phyloP scores from a whole-genome alignment of 2,113 vertebrate species.

The Corvus moneduloides region DNA sequence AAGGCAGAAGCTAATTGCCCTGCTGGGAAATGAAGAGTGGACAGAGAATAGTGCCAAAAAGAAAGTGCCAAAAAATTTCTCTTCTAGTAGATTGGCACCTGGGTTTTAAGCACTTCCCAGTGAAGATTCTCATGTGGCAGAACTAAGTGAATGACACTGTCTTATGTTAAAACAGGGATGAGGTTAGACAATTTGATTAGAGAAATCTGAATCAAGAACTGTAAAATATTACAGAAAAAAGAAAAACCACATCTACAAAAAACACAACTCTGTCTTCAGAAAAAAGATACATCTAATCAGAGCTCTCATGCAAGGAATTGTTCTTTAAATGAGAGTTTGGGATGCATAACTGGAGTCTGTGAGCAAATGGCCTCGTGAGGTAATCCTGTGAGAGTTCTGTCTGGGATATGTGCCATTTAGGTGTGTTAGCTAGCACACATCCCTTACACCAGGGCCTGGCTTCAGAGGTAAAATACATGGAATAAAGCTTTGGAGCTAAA shows the following conservation, averaged over 20 bases:
- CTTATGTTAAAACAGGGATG: not conserved
- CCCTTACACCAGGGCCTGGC: not conserved
- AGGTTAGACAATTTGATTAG: not conserved
- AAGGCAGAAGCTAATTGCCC: not conserved
- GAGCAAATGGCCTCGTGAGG: not conserved
- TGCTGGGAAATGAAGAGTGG: not conserved
- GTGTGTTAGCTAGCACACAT: not conserved
- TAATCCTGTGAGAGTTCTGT: not conserved
- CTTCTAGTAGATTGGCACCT: not conserved
- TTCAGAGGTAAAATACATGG: not conserved
- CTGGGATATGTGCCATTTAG: not conserved
- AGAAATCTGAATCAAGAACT: not conserved
- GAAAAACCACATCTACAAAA: not conserved
- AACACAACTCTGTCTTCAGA: accelerated
- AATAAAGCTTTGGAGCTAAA: not conserved
- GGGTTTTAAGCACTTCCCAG: not conserved
- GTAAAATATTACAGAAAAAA: not conserved
- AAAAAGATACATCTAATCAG: not conserved
- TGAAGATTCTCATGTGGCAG: not conserved
- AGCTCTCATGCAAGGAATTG: not conserved
- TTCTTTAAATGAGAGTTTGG: not conserved
- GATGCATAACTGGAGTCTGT: not conserved
- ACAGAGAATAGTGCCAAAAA: not conserved
- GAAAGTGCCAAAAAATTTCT: not conserved
- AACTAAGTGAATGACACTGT: not conserved